A percentile compares a stretch with the other conserved stretches of the same genome.
Conservation (phyloP, 1,140 invertebrate genomes). For the Cotesia glomerata region DNA sequence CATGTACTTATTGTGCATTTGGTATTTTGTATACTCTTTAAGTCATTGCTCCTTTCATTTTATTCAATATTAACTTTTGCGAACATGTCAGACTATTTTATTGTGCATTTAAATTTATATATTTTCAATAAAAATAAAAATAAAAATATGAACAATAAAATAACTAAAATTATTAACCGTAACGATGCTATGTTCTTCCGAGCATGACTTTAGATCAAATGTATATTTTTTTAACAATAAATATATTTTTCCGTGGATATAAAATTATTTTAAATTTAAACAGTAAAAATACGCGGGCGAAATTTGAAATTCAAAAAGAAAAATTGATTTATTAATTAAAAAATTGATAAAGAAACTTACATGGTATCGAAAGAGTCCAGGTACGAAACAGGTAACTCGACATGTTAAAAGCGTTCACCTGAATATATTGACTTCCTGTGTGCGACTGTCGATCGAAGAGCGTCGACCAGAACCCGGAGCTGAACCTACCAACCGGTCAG, state of each 20-base stretch:
- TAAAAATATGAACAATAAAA: neutral
- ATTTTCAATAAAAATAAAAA: neutral
- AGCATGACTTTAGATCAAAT: neutral
- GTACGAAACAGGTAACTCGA: neutral
- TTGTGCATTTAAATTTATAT: neutral
- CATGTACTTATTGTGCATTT: neutral
- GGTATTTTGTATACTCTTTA: neutral
- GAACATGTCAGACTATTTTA: neutral
- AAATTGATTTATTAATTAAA: too few relatives aligned
- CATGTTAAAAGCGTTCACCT: constrained; percentile 35
- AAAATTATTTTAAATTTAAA: too few relatives aligned
- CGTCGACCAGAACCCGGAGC: constrained; percentile 40
- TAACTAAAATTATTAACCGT: neutral
- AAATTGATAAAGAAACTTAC: neutral
- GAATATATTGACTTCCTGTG: constrained; percentile 45
- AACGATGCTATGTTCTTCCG: neutral
- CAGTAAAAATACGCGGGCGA: too few relatives aligned
- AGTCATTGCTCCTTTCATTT: neutral
- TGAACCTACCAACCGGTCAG: constrained; percentile 39
- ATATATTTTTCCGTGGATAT: too few relatives aligned
- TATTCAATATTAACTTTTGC: neutral
- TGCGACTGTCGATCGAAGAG: constrained; percentile 49
- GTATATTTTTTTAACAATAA: neutral
- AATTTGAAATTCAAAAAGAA: too few relatives aligned
- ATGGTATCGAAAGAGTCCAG: too few relatives aligned